Evolutionary conservation across 2,113 vertebrate genomes (phyloP).

Genomic region (Cyrtonyx montezumae): DNA sequence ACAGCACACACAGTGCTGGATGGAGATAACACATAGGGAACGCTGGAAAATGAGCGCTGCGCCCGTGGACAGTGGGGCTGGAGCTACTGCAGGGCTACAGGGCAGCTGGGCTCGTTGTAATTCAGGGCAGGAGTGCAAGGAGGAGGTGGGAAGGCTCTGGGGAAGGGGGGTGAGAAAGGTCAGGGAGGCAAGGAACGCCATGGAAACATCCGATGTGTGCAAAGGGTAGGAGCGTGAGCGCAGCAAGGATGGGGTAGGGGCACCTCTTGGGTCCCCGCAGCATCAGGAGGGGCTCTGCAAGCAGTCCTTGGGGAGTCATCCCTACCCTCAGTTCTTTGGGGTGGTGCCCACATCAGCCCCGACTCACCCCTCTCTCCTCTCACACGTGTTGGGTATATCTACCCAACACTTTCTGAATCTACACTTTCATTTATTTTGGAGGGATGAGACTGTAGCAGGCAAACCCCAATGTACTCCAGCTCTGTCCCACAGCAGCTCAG

Average conservation of each 20-base stretch:
- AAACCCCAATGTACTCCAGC: accelerated
- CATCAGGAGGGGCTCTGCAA: accelerated
- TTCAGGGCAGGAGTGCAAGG: conserved; percentile 29
- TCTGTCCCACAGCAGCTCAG: not conserved
- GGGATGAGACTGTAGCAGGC: not conserved
- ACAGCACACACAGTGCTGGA: accelerated
- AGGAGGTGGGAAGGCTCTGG: conserved; percentile 10
- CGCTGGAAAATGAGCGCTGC: not conserved
- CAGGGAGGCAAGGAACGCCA: conserved; percentile 25
- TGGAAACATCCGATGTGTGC: not conserved
- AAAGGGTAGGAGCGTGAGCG: not conserved
- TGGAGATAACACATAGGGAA: not conserved
- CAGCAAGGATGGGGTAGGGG: accelerated
- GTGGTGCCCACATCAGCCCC: not conserved
- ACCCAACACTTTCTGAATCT: no score
- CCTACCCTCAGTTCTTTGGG: not conserved
- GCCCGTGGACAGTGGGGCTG: no score
- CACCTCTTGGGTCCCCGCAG: not conserved
- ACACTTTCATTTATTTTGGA: not conserved
- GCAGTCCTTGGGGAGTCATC: accelerated
- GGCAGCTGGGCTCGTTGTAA: not conserved
- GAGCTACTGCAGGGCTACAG: not conserved
- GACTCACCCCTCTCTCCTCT: not conserved
- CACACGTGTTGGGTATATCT: accelerated
- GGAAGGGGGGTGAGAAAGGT: conserved; percentile 27